A percentile compares a stretch with the other conserved stretches of the same genome.
Evolutionary conservation across 1,140 invertebrate species (phyloP).

Genomic region (Aporrectodea caliginosa): DNA sequence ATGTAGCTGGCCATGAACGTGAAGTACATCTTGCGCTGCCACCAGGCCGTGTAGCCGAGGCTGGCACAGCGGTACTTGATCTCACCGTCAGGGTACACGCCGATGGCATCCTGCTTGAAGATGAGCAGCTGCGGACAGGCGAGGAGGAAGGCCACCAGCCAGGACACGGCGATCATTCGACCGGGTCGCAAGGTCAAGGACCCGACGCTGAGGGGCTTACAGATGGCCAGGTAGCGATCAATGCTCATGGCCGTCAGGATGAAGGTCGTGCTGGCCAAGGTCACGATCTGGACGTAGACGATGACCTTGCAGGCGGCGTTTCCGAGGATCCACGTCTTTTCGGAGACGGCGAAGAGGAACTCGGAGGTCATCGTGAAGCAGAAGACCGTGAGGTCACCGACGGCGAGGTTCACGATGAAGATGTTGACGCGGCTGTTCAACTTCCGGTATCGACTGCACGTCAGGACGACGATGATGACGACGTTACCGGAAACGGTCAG

Average conservation of each 20-base stretch:
- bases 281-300: constrained; percentile 56
- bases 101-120: constrained; percentile 48
- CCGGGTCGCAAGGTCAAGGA: constrained; percentile 37
- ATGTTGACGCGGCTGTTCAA: constrained; percentile 52
- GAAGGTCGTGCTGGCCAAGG: constrained; percentile 56
- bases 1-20: constrained; percentile 55
- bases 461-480: constrained; percentile 53
- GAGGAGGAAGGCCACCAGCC: constrained; percentile 54
- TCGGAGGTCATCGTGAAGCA: constrained; percentile 57
- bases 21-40: constrained; percentile 57
- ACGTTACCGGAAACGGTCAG: constrained; percentile 56
- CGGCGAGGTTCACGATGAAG: constrained; percentile 57
- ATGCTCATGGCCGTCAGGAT: constrained; percentile 57
- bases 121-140: constrained; percentile 58
- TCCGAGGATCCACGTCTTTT: constrained; percentile 54
- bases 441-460: constrained; percentile 51
- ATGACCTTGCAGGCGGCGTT: constrained; percentile 53
- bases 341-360: constrained; percentile 55
- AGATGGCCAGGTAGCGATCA: constrained; percentile 57
- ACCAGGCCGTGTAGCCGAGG: constrained; percentile 54
- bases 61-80: constrained; percentile 49
- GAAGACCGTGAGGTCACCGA: constrained; percentile 57
- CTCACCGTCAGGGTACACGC: constrained; percentile 39
- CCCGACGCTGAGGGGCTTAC: constrained; percentile 52
- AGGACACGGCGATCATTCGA: constrained; percentile 50